Conservation (phyloP, 2,113 vertebrate genomes). For the Chelonoidis abingdonii region DNA sequence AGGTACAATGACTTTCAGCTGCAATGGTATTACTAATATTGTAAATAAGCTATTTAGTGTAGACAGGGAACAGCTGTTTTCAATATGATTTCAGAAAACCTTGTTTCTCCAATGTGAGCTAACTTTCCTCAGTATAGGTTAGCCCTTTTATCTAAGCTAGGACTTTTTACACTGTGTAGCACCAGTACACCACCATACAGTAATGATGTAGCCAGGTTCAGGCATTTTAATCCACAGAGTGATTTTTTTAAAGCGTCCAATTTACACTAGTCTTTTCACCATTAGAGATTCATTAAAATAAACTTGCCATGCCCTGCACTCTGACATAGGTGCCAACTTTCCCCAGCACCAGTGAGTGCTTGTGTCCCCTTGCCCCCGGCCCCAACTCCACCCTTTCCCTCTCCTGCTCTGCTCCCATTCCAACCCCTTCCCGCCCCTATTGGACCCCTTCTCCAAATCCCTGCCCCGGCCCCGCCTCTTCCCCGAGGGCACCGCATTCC, state of each 20-base stretch:
- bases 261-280: neutral
- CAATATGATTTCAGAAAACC: neutral
- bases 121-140: neutral
- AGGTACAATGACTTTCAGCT: neutral
- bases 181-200: fast-evolving
- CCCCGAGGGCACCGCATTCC: too few relatives aligned
- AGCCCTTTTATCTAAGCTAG: neutral
- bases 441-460: too few relatives aligned
- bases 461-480: too few relatives aligned
- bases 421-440: too few relatives aligned
- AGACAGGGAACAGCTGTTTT: neutral
- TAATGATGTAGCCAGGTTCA: neutral
- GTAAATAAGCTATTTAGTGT: neutral
- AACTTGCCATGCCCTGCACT: neutral
- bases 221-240: neutral
- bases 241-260: neutral
- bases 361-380: too few relatives aligned
- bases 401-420: too few relatives aligned
- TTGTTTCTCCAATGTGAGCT: neutral
- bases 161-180: neutral
- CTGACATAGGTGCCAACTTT: too few relatives aligned
- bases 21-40: neutral
- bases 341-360: too few relatives aligned
- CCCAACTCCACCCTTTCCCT: too few relatives aligned
- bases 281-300: neutral